Evolutionary conservation across 35 echinoderm and acorn worm species (phyloP).

Genomic region (Lytechinus variegatus): DNA sequence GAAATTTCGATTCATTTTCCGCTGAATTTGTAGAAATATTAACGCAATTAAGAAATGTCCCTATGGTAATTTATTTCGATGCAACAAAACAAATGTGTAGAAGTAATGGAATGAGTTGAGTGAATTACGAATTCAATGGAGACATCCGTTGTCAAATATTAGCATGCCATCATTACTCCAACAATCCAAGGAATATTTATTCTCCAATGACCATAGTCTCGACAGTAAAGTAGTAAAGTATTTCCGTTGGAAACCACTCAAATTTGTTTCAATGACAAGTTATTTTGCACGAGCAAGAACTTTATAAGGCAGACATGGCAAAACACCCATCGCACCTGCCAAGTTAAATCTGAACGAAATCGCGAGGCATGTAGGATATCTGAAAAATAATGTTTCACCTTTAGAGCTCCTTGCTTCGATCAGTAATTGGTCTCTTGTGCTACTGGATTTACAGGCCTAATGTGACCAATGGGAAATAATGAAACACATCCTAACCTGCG

Average conservation of each 20-base stretch:
- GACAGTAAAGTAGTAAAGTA: not conserved
- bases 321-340: too few relatives aligned
- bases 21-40: not conserved
- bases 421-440: not conserved
- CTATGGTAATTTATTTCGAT: not conserved
- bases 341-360: not conserved
- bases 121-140: not conserved
- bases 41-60: not conserved
- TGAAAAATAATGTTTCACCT: not conserved
- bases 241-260: not conserved
- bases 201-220: not conserved
- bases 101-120: not conserved
- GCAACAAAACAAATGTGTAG: not conserved
- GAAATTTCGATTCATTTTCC: not conserved
- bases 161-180: not conserved
- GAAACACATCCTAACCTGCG: not conserved
- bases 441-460: not conserved
- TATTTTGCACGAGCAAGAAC: too few relatives aligned
- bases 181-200: not conserved
- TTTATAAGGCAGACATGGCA: too few relatives aligned
- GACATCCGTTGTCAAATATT: slow-evolving; percentile 1
- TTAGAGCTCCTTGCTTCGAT: not conserved
- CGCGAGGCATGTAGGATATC: not conserved
- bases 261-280: too few relatives aligned
- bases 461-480: not conserved